Evolutionary conservation across 2,888 invertebrate genomes (phyloP).

Genomic region (Nephrotoma appendiculata): DNA sequence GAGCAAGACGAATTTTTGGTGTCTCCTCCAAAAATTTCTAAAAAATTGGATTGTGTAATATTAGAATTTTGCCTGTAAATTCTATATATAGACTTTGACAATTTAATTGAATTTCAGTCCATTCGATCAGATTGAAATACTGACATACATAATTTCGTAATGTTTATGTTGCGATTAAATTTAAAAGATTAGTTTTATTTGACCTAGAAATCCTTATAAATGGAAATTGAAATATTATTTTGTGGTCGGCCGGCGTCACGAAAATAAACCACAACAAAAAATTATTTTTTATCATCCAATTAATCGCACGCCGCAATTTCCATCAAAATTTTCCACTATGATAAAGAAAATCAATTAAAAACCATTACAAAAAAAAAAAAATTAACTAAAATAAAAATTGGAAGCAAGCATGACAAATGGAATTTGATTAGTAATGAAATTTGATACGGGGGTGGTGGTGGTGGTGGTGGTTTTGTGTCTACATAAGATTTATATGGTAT

Average conservation of each 20-base stretch:
- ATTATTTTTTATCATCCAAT: background rate
- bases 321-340: background rate
- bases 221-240: background rate
- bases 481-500: background rate
- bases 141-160: background rate
- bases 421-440: background rate
- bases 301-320: background rate
- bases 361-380: background rate
- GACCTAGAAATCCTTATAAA: background rate
- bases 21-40: too few relatives aligned
- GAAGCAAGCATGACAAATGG: constrained; percentile 2
- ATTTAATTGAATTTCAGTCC: too few relatives aligned
- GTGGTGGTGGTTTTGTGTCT: background rate
- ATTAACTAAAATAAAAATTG: background rate
- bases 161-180: background rate
- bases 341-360: background rate
- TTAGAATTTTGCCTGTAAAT: too few relatives aligned
- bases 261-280: background rate
- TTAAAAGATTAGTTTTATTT: background rate
- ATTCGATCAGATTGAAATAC: too few relatives aligned
- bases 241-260: background rate
- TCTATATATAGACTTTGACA: too few relatives aligned
- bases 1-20: too few relatives aligned
- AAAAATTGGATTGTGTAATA: too few relatives aligned
- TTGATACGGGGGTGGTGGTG: background rate